Conservation (phyloP, 1,140 invertebrate genomes). For the Papilio polyxenes region DNA sequence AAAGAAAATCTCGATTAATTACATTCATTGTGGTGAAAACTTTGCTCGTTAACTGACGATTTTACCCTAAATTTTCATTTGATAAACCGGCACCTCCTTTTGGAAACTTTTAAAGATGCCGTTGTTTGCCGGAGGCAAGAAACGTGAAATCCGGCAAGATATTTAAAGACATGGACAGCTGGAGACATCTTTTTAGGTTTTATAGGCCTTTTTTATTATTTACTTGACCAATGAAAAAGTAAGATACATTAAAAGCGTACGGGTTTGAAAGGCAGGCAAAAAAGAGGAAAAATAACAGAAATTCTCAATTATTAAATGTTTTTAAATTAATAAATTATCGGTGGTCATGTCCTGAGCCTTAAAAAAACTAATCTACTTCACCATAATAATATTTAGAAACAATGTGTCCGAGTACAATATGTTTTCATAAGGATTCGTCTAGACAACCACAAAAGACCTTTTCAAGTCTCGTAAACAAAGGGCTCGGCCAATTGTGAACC, state of each 20-base stretch:
- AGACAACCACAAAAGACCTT: slow-evolving; percentile 57
- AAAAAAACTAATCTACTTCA: slow-evolving; percentile 19
- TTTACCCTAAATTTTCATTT: slow-evolving; percentile 73
- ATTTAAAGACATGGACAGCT: background rate
- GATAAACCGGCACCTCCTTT: slow-evolving; percentile 75
- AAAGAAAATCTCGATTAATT: slow-evolving; percentile 75
- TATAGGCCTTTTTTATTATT: background rate
- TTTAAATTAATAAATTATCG: background rate
- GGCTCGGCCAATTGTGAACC: slow-evolving; percentile 42
- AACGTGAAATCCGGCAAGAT: background rate
- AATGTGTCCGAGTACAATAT: slow-evolving; percentile 42
- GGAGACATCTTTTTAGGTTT: background rate
- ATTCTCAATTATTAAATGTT: background rate
- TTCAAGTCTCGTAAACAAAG: slow-evolving; percentile 56
- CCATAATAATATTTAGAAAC: slow-evolving; percentile 26
- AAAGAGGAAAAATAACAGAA: no score
- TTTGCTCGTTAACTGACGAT: slow-evolving; percentile 76
- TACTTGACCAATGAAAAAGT: background rate
- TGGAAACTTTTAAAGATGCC: slow-evolving; percentile 55
- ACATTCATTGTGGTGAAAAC: slow-evolving; percentile 76
- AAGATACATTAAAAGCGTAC: background rate
- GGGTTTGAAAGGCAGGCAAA: no score
- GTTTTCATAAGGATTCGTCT: slow-evolving; percentile 56
- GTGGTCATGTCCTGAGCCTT: background rate
- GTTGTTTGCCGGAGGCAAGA: background rate